phyloP scores from a whole-genome alignment of 1,140 invertebrate species.

The Drosophila hydei region DNA sequence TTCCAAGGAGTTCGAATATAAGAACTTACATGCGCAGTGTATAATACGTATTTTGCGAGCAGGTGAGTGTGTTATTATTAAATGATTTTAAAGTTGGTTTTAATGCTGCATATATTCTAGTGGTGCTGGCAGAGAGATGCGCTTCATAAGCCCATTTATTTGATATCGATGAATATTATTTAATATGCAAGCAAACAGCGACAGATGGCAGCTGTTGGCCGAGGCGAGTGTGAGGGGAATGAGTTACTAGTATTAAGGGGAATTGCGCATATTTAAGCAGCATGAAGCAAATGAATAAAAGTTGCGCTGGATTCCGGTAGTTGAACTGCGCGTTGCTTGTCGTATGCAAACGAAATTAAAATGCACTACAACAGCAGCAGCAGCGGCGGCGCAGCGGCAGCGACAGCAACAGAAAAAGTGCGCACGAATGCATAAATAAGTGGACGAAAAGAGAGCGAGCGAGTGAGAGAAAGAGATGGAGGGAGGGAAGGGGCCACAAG shows the following conservation, averaged over 20 bases:
- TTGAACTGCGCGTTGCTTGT: constrained; percentile 61
- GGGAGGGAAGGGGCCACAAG: constrained; percentile 2
- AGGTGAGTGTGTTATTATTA: constrained; percentile 12
- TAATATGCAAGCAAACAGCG: constrained; percentile 38
- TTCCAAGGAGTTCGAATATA: too few relatives aligned
- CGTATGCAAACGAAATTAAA: constrained; percentile 82
- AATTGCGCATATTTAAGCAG: constrained; percentile 72
- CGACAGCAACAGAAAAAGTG: constrained; percentile 63
- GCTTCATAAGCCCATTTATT: constrained; percentile 73
- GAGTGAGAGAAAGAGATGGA: not conserved
- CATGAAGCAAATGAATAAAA: constrained; percentile 74
- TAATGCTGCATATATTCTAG: constrained; percentile 37
- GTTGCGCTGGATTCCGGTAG: constrained; percentile 60
- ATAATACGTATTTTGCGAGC: not conserved
- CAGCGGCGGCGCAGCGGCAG: constrained; percentile 21
- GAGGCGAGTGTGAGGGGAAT: not conserved
- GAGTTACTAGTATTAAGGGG: constrained; percentile 5
- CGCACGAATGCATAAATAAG: constrained; percentile 79
- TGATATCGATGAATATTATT: constrained; percentile 75
- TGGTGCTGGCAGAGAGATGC: constrained; percentile 15
- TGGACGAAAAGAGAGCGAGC: constrained; percentile 25
- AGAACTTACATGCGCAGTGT: not conserved
- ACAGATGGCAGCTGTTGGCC: constrained; percentile 12
- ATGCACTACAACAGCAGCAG: constrained; percentile 67
- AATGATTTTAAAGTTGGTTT: constrained; percentile 42